Evolutionary conservation across 2,888 invertebrate species (phyloP), one percentile per base, ranked within the genome.

Genomic region (Poecilobothrus nobilitatus): DNA sequence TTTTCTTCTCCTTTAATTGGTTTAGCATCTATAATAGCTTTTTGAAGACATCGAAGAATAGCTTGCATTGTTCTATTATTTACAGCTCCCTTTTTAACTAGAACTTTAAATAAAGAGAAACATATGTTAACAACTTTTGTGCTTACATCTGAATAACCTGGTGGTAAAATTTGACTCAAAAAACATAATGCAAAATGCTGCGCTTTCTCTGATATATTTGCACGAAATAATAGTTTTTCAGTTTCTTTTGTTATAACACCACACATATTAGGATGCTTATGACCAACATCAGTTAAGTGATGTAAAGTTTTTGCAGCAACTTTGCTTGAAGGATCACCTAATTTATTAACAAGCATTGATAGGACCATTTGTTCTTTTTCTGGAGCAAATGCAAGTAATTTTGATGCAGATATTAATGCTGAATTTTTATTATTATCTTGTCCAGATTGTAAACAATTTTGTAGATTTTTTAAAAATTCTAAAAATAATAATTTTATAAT

Each of bases 171-270:
- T 80, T 95, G 94, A 66, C 92, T 90, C 44, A 99, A 83, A 79
- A 95, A 94, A 78, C 97, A 97, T 6, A 98, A 85, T 0, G 93
- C 91, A 81, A 97, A 97, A 79, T 95, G 96, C 79, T 97, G 97
- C 0, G 97, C 93, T 63, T 91, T 87, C 1, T 87, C 84, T 0
- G 91, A 87, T 67, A 98, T 88, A 78, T 98, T 97, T 1, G 90
- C 86, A 71, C 95, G 88, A 80, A 95, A 97, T 53, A 99, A 79
- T 73, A 99, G 84, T 77, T 92, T 91, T 80, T 98, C 97, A 4
- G 97, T 89, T 79, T 98, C 97, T 21, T 85, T 84, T 4, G 95
- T 84, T 15, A 98, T 91, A 0, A 95, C 90, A 0, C 85, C 83
- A 80, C 96, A 95, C 95, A 97, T 97, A 74, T 92, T 92, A 0